Evolutionary conservation across 2,888 invertebrate genomes (phyloP), one percentile per base, ranked within the genome.

Genomic region (Ommatoiulus sabulosus): DNA sequence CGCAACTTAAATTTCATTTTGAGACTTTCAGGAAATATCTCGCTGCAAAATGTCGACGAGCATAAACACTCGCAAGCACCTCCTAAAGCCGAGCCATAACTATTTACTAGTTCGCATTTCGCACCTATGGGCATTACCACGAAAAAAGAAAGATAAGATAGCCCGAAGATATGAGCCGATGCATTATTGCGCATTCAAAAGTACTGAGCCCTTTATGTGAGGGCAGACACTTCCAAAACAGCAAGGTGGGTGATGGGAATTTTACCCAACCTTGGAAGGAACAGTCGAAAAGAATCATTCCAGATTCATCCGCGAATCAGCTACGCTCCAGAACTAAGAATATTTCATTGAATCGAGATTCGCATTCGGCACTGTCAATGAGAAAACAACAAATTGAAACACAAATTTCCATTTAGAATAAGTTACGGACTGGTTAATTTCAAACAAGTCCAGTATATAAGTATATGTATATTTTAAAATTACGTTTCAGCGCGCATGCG

Each of bases 1-100:
- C 80, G 35, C 80, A 80, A 35, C 80, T 80, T 80, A 80, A 80
- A 80, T 80, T 80, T 80, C 35, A 80, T 80, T 80, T 80, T 80
- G 80, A 35, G 80, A 80, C 35, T 80, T 80, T 80, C 80, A 80
- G 10, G 80, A 80, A 80, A 80, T 80, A 35, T 35, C 35, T 35
- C 80, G 12, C 35, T 80, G 35, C 80, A n/a, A 80, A 80, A 80
- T 80, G 80, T 80, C 15, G 80, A 80, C 24, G 35, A 80, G 35
- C 80, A 80, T 80, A 80, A 80, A 80, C 80, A 80, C 35, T 80
- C 10, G 35, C 35, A 35, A 80, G 80, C 80, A 80, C 80, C 80
- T 80, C 35, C 80, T 80, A 80, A 35, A 80, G 35, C 80, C 35
- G 80, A 80, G 80, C 80, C 80, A 35, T 80, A 80, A 35, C 80